A percentile compares a stretch with the other conserved stretches of the same genome.
phyloP scores from a whole-genome alignment of 2,888 invertebrate species.

The Lypha dubia region DNA sequence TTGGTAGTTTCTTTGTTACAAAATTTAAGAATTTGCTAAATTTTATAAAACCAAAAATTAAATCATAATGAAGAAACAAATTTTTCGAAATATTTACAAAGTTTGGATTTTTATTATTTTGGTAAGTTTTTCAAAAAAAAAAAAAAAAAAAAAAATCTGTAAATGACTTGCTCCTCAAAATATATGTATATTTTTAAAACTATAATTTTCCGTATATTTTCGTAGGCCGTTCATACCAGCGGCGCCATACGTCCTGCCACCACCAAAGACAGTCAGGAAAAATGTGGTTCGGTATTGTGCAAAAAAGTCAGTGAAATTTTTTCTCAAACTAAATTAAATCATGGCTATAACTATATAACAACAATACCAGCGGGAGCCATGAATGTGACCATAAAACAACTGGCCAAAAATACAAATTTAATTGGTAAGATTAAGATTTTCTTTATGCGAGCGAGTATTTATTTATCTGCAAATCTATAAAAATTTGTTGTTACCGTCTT shows the following conservation, averaged over 20 bases:
- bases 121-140: slow-evolving; percentile 65
- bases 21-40: background rate
- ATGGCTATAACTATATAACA: slow-evolving; percentile 92
- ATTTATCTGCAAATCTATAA: background rate
- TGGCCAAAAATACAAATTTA: slow-evolving; percentile 90
- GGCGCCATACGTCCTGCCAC: slow-evolving; percentile 80
- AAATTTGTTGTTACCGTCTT: background rate
- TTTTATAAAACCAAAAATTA: background rate
- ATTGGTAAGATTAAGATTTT: slow-evolving; percentile 87
- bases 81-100: slow-evolving; percentile 30
- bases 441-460: too few species aligned
- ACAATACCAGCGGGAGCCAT: slow-evolving; percentile 93
- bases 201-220: background rate
- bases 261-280: slow-evolving; percentile 78
- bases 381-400: slow-evolving; percentile 92
- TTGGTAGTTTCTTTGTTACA: background rate
- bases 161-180: too few species aligned
- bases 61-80: slow-evolving; percentile 51
- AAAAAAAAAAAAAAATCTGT: too few species aligned
- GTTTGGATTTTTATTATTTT: slow-evolving; percentile 70
- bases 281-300: slow-evolving; percentile 85
- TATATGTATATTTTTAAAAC: too few species aligned
- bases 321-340: slow-evolving; percentile 89
- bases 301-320: slow-evolving; percentile 92
- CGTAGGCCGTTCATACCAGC: slow-evolving; percentile 79